These are phyloP conservation scores for Galeruca laticollis DNA, from an alignment of 2,888 invertebrate species.

Conservation along the genomic window DNA sequence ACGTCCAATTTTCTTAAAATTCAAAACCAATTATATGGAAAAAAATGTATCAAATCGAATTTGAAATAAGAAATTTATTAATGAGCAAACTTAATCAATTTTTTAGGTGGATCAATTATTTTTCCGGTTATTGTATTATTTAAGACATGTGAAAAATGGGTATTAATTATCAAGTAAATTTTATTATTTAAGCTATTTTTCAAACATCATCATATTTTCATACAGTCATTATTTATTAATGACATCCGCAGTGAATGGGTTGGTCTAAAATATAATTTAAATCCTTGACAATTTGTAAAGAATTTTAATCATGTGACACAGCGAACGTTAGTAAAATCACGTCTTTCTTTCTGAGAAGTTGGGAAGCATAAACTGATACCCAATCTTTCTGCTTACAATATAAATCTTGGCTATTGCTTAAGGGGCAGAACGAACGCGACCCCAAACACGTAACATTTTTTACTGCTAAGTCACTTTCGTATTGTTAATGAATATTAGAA, in stretches of 20 bases:
- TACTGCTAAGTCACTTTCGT: too few relatives aligned
- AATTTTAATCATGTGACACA: neutral
- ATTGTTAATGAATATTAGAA: neutral
- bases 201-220: neutral
- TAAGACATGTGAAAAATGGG: too few relatives aligned
- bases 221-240: neutral
- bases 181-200: neutral
- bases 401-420: neutral
- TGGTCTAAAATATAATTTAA: conserved; percentile 6
- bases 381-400: neutral
- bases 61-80: too few relatives aligned
- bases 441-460: neutral
- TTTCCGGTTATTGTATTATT: too few relatives aligned
- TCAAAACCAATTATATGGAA: too few relatives aligned
- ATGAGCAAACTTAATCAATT: too few relatives aligned
- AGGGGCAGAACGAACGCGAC: neutral
- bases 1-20: too few relatives aligned
- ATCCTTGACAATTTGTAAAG: conserved; percentile 4
- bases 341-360: conserved; percentile 8
- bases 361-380: conserved; percentile 4
- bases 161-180: neutral
- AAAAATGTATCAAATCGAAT: too few relatives aligned
- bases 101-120: too few relatives aligned
- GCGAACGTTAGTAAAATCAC: neutral
- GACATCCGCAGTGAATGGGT: conserved; percentile 4